These are phyloP conservation scores for Synanthedon vespiformis DNA, from an alignment of 2,888 invertebrate genomes.

Conservation along the genomic window DNA sequence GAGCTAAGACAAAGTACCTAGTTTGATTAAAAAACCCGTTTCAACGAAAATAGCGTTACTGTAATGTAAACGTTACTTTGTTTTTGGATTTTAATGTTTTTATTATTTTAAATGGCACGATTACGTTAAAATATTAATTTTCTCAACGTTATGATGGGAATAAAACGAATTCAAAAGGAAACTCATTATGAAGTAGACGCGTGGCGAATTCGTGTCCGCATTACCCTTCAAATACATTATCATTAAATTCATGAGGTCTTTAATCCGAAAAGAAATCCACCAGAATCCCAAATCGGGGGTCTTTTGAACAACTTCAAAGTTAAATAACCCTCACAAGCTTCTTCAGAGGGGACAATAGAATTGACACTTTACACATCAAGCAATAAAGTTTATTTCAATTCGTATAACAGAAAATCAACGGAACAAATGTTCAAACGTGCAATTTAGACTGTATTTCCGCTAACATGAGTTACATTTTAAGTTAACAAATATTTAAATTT, in stretches of 20 bases:
- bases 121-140: neutral
- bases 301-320: slow-evolving; percentile 70
- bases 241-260: slow-evolving; percentile 67
- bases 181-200: slow-evolving; percentile 37
- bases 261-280: slow-evolving; percentile 69
- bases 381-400: slow-evolving; percentile 29
- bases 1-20: too few species aligned
- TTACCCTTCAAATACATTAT: slow-evolving; percentile 55
- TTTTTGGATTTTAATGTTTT: too few species aligned
- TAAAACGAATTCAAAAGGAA: slow-evolving; percentile 5
- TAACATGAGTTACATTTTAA: slow-evolving; percentile 70
- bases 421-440: slow-evolving; percentile 62
- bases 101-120: neutral
- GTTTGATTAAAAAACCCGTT: too few species aligned
- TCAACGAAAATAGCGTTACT: too few species aligned
- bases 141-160: neutral
- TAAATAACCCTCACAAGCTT: slow-evolving; percentile 52
- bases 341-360: slow-evolving; percentile 14
- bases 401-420: slow-evolving; percentile 25
- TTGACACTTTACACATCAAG: slow-evolving; percentile 19
- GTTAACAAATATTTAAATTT: slow-evolving; percentile 70
- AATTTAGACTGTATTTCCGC: slow-evolving; percentile 70
- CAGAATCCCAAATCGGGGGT: slow-evolving; percentile 64
- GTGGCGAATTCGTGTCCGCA: slow-evolving; percentile 45
- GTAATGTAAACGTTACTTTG: too few species aligned